Percentiles rank a stretch among this genome's conserved stretches.
Conservation (phyloP, 2,888 invertebrate genomes). For the Cephus pygmeus region DNA sequence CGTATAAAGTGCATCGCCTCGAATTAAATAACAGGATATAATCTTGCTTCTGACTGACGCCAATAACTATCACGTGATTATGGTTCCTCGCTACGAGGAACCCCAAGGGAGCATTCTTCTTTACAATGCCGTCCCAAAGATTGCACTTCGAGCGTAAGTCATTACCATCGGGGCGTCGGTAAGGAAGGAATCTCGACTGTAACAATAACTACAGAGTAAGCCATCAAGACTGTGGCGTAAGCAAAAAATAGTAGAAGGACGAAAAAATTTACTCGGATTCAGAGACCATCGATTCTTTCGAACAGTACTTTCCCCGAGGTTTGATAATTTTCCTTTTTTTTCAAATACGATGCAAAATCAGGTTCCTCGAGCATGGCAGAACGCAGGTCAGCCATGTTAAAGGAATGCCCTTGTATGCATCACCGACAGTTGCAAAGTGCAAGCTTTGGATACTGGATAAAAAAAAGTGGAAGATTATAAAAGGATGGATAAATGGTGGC, state of each 20-base stretch:
- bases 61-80: neutral
- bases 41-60: neutral
- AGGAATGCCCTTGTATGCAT: neutral
- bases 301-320: neutral
- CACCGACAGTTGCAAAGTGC: neutral
- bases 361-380: neutral
- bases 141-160: neutral
- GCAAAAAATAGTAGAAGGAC: neutral
- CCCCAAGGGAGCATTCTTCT: neutral
- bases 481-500: slow-evolving; percentile 47
- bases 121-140: neutral
- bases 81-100: neutral
- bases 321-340: neutral
- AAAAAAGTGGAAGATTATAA: neutral
- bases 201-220: slow-evolving; percentile 2
- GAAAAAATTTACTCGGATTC: neutral
- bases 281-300: neutral
- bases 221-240: neutral
- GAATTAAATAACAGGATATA: neutral
- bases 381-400: neutral
- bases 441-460: neutral
- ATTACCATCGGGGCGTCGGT: neutral
- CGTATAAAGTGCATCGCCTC: neutral
- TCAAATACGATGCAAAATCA: neutral
- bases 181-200: neutral